Evolutionary conservation across 2,888 invertebrate species (phyloP), one percentile per base, ranked within the genome.

Genomic region (Sthenelais limicola): DNA sequence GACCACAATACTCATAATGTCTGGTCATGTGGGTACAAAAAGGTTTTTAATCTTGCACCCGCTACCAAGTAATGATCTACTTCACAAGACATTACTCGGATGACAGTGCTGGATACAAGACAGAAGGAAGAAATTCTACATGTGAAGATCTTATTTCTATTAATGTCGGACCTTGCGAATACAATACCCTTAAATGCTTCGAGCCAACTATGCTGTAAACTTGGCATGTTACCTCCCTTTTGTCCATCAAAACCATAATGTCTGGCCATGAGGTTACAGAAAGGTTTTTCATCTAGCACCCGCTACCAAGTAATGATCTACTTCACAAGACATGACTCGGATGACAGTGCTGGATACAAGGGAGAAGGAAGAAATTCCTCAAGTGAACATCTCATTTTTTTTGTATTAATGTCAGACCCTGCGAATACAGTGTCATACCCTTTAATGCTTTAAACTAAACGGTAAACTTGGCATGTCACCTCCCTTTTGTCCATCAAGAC

Each of bases 31-130:
- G 9, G 43, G 12, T 43, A n/a, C n/a, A n/a, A n/a, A 51, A 51
- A 51, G 9, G 43, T 51, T 51, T 7, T 51, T n/a, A n/a, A n/a
- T 51, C 51, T 51, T 12, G 51, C 51, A 51, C 51, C 51, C 51
- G 51, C 51, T 51, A 51, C 51, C 51, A 51, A 51, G 51, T n/a
- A 7, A 5, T n/a, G 26, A 5, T 51, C 51, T 51, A 51, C 21
- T n/a, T 21, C 51, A 5, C 18, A 51, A n/a, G 26, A 5, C 51
- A 7, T 5, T n/a, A 51, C 51, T 51, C 51, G 51, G 51, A 51
- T 12, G 18, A 51, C 51, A 51, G 51, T 51, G 51, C 51, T 7
- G 7, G n/a, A n/a, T n/a, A n/a, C n/a, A n/a, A n/a, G n/a, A n/a
- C n/a, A n/a, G n/a, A n/a, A n/a, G n/a, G n/a, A n/a, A n/a, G n/a